Conservation (phyloP, 2,888 invertebrate species). For the Oasisia sp. region DNA sequence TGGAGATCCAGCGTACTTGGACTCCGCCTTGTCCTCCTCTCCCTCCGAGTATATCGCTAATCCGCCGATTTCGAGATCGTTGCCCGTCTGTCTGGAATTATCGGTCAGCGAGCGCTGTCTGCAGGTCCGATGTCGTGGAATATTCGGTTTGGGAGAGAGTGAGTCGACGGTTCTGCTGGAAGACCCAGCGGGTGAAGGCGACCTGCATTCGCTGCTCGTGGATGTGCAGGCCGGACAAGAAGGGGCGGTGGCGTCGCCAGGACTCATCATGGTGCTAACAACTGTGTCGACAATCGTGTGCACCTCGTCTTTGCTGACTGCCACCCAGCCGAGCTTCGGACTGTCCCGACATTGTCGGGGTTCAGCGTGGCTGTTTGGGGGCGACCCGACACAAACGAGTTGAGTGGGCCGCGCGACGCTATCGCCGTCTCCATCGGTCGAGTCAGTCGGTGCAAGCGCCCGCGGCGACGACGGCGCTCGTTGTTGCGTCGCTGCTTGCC, state of each 20-base stretch:
- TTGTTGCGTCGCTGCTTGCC: background rate
- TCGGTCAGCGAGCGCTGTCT: too few species aligned
- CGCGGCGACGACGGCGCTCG: background rate
- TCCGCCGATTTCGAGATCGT: background rate
- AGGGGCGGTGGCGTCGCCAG: background rate
- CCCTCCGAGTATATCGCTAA: conserved; percentile 1
- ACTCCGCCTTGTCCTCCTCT: background rate
- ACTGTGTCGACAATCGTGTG: conserved; percentile 34
- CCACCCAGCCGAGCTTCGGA: conserved; percentile 33
- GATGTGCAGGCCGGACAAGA: background rate
- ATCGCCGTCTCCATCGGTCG: conserved; percentile 12
- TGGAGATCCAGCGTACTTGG: conserved; percentile 17
- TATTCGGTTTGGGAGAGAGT: conserved; percentile 22
- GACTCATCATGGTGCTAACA: conserved; percentile 29
- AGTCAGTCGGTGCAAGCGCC: conserved; percentile 3
- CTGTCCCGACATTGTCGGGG: conserved; percentile 20
- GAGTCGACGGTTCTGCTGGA: background rate
- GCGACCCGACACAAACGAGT: background rate
- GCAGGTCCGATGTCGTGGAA: background rate
- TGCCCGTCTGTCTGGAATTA: background rate
- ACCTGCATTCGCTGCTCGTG: background rate
- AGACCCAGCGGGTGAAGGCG: background rate
- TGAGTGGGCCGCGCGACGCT: background rate
- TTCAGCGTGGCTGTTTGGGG: background rate
- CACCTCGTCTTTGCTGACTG: conserved; percentile 31